These are phyloP conservation scores for Callocephalon fimbriatum DNA, from an alignment of 2,113 vertebrate genomes.

Conservation along the genomic window DNA sequence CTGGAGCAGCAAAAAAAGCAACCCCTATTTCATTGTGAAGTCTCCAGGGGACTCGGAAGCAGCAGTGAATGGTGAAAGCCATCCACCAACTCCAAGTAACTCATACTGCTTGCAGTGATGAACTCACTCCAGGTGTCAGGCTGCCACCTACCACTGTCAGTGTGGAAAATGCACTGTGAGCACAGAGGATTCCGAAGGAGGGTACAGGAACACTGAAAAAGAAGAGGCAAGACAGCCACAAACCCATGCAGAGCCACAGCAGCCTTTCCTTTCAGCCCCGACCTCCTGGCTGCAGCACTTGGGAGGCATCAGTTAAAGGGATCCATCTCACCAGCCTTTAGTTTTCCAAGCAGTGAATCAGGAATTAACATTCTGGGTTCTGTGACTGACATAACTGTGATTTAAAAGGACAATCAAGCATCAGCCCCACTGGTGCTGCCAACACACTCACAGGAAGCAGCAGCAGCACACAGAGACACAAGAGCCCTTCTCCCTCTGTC, in stretches of 20 bases:
- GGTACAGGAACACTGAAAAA: conserved; percentile 2
- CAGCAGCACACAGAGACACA: not conserved
- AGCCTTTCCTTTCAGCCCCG: not conserved
- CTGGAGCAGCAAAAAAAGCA: not conserved
- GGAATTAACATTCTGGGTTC: conserved; percentile 79
- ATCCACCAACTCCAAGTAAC: not conserved
- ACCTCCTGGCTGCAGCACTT: not conserved
- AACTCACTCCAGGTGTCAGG: not conserved
- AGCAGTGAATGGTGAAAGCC: not conserved
- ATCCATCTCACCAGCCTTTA: conserved; percentile 59
- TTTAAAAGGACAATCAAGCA: conserved; percentile 85
- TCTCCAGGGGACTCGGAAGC: conserved; percentile 6
- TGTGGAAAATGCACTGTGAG: not conserved
- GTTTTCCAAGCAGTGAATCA: conserved; percentile 78
- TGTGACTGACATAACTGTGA: conserved; percentile 83
- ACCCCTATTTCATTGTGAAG: not conserved
- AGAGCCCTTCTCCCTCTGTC: not conserved
- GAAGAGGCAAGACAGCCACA: not conserved
- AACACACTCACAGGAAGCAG: conserved; percentile 5
- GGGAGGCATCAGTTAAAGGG: conserved; percentile 35
- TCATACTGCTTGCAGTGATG: not conserved
- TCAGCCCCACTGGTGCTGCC: conserved; percentile 55
- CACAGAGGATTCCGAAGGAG: not conserved
- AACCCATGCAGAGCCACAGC: not conserved
- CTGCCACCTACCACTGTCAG: not conserved